Base-by-base conservation (phyloP, 2,113 vertebrate genomes). In the Aviceda subcristata region DNA sequence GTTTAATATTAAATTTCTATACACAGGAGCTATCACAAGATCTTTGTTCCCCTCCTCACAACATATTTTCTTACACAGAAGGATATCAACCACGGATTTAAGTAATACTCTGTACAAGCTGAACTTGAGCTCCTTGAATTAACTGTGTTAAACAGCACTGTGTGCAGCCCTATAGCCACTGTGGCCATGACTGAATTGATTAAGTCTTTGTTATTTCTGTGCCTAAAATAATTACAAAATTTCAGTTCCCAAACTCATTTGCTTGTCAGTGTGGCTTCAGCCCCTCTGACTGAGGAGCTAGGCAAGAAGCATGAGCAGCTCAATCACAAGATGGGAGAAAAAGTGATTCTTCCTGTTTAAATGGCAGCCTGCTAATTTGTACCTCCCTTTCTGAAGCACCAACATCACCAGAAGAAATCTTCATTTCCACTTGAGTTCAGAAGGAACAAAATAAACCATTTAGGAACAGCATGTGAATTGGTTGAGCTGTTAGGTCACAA, bases 401-500 rank as follows among this genome's bases (percentile, higher is more conserved):
- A 76, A 64, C 91, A 91, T 18, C 86, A 78, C 24, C 43, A 55
- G 78, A 73, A 86, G 46, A 90, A 93, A 94, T 79, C 74, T 84
- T 68, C 92, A 46, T 85, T 92, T 95, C 80, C 80, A 92, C 84
- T 91, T 62, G 93, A 91, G 69, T 51, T 74, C 46, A 16, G 9
- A 72, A 8, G 29, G 76, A 92, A 73, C 71, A 95, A 96, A 95
- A 32, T 56, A 91, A 96, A 83, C 29, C 82, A 81, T 95, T 97
- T 86, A 91, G 62, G 95, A 95, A 22, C 75, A 97, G 92, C 87
- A 13, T 81, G 88, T 26, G 80, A 89, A 57, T 18, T 66, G 76
- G 46, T 18, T 86, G 87, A 96, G 92, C 86, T 91, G 68, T 62
- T 48, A 71, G 66, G 41, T 91, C 88, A 82, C 62, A 81, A 91